Evolutionary conservation across 2,797 vertebrate genomes (phyloP), one percentile per base, ranked within the genome.

Genomic region (Macroramphosus scolopax): DNA sequence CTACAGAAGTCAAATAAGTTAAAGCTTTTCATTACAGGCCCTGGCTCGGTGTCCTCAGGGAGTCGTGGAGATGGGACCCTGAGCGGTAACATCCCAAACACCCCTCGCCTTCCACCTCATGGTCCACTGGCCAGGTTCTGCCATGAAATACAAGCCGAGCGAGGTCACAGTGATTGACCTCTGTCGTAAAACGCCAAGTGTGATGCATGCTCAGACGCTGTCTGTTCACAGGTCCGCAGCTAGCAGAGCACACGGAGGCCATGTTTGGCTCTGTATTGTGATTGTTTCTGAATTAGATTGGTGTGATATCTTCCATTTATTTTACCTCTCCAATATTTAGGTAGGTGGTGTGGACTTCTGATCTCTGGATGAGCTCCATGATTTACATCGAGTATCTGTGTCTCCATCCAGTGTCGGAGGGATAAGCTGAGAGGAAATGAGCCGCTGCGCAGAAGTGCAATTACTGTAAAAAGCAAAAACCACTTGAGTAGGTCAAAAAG

Each of bases 131-230:
- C 44, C 60, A 32, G 34, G 39, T 65, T 69, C 63, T 30, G 51
- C 60, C 58, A 59, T 82, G 69, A 82, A 82, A 81, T 64, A 74
- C 73, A 77, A 77, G 63, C 56, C 48, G 42, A 12, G 49, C 59
- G 66, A 63, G 83, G 82, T 85, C 76, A 70, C 59, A 46, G 58
- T 57, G 78, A 77, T 83, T 80, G 83, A 87, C 81, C 80, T 79
- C 57, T 70, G 63, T 75, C 62, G 61, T 81, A 78, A 82, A 77
- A 64, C 55, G 38, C 52, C 57, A 65, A 78, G 78, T 71, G 61
- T 68, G 64, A 77, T 68, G 72, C 78, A 71, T 66, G 72, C 65
- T 75, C 58, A 54, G 62, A 72, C 34, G 33, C 35, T 54, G 66
- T 50, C 44, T 51, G 49, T 17, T 51, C 71, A 63, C 60, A 62